Evolutionary conservation across 2,797 vertebrate species (phyloP).

Genomic region (Euphonia xanthogaster): DNA sequence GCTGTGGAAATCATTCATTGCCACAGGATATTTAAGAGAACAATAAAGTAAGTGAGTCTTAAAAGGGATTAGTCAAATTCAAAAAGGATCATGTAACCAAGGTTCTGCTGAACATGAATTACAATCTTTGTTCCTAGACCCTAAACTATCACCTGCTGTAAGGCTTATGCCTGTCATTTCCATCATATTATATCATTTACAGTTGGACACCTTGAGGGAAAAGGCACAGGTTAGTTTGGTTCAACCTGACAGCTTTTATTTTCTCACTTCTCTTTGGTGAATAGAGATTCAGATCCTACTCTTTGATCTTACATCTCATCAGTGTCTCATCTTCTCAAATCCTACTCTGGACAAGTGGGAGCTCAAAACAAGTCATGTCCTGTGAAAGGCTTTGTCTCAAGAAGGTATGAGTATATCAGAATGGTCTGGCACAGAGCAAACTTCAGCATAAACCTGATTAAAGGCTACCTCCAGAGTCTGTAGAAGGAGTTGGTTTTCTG

Average conservation of each 20-base stretch:
- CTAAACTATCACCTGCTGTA: background rate
- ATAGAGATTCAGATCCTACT: background rate
- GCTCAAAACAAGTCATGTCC: background rate
- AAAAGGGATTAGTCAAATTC: background rate
- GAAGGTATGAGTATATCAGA: background rate
- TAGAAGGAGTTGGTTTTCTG: background rate
- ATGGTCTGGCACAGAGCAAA: background rate
- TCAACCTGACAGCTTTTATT: background rate
- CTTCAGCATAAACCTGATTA: background rate
- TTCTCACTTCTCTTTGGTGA: background rate
- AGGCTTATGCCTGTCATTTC: background rate
- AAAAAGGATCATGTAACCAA: background rate
- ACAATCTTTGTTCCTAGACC: background rate
- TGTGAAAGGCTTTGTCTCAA: background rate
- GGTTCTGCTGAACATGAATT: background rate
- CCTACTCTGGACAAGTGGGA: background rate
- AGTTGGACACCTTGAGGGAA: background rate
- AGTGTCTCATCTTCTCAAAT: background rate
- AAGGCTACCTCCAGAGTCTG: background rate
- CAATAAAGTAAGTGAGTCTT: background rate
- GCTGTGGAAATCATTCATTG: background rate
- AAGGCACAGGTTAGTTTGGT: background rate
- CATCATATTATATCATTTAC: background rate
- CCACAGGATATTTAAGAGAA: background rate
- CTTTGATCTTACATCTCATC: background rate